phyloP scores from a whole-genome alignment of 2,888 invertebrate species.

The Drosophila paramelanica region DNA sequence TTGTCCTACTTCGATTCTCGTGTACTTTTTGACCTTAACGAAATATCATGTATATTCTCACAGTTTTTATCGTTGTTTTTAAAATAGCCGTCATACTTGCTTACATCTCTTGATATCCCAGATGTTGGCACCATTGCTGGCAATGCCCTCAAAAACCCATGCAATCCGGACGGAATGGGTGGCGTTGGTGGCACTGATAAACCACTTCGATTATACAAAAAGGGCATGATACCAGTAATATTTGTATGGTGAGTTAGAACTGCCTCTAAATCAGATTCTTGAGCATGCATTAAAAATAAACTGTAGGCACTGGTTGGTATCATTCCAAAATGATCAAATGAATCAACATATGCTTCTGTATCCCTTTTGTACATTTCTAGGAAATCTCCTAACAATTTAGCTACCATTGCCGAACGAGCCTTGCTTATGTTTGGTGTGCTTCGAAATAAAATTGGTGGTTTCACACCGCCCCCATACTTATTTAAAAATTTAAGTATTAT shows the following conservation, averaged over 20 bases:
- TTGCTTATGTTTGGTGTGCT: conserved; percentile 88
- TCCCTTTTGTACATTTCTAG: conserved; percentile 93
- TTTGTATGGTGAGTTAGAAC: conserved; percentile 84
- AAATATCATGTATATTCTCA: conserved; percentile 51
- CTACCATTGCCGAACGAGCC: conserved; percentile 93
- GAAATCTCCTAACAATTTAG: conserved; percentile 93
- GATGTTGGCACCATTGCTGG: conserved; percentile 82
- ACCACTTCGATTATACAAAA: conserved; percentile 84
- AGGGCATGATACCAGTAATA: conserved; percentile 84
- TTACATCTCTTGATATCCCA: conserved; percentile 73
- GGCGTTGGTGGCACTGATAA: conserved; percentile 82
- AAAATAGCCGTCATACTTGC: conserved; percentile 77
- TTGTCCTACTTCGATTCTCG: conserved; percentile 43
- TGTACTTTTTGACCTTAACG: conserved; percentile 45
- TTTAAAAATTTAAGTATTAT: conserved; percentile 91
- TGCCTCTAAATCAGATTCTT: conserved; percentile 83
- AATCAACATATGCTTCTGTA: conserved; percentile 91
- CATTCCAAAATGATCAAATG: conserved; percentile 88
- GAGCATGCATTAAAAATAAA: conserved; percentile 87
- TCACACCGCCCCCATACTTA: conserved; percentile 89
- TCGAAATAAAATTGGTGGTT: conserved; percentile 88
- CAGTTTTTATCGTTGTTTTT: conserved; percentile 63
- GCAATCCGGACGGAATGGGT: conserved; percentile 84
- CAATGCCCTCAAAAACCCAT: conserved; percentile 84
- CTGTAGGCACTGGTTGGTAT: conserved; percentile 86